phyloP scores from a whole-genome alignment of 2,113 vertebrate species.

The Channa maculata region DNA sequence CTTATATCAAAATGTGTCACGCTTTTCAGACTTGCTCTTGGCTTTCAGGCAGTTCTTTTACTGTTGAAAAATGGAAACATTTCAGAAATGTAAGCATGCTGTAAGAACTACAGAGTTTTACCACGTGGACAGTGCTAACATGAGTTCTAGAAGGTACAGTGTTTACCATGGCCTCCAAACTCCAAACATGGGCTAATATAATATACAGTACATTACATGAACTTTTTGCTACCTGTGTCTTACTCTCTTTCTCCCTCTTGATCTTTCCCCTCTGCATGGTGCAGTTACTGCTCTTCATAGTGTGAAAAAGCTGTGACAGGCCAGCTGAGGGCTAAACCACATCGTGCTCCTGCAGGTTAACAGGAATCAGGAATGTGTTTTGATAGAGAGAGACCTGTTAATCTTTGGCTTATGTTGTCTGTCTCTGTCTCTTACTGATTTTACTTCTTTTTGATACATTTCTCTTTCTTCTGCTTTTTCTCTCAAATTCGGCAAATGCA shows the following conservation, averaged over 20 bases:
- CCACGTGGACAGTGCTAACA: too few species aligned
- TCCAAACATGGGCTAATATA: too few species aligned
- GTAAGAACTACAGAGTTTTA: too few species aligned
- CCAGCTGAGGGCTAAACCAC: slow-evolving; percentile 31
- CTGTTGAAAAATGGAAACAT: too few species aligned
- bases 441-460: not conserved
- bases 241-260: not conserved
- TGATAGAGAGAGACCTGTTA: slow-evolving; percentile 27
- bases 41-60: too few species aligned
- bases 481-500: too few species aligned
- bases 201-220: too few species aligned
- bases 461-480: not conserved
- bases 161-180: too few species aligned
- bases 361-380: slow-evolving; percentile 36
- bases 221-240: not conserved
- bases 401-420: not conserved
- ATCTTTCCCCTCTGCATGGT: not conserved
- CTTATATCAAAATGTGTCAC: too few species aligned
- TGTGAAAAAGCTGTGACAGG: slow-evolving; percentile 44
- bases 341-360: slow-evolving; percentile 54
- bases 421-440: slow-evolving; percentile 1
- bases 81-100: too few species aligned
- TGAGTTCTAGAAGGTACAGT: too few species aligned
- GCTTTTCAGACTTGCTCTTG: too few species aligned
- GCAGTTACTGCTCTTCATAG: slow-evolving; percentile 15